These are phyloP conservation scores for Apteryx mantelli DNA, from an alignment of 2,113 vertebrate species.

Conservation along the genomic window DNA sequence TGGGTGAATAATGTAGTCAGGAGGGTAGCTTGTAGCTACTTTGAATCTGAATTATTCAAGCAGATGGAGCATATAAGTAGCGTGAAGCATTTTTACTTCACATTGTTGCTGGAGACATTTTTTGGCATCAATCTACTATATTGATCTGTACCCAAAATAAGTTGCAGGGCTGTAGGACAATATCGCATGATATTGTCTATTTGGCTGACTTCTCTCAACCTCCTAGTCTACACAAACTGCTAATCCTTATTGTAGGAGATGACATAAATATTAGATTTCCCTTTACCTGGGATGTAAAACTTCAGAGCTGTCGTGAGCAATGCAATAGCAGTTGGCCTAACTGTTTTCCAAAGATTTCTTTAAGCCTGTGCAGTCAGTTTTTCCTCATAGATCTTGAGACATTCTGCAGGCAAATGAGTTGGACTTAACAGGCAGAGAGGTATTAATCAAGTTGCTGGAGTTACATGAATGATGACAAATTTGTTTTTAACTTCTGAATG, in stretches of 20 bases:
- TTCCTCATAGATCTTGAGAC: not conserved
- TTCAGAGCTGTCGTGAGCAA: not conserved
- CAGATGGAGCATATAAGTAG: not conserved
- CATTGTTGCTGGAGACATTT: not conserved
- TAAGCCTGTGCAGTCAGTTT: not conserved
- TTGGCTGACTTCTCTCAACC: not conserved
- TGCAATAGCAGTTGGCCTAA: not conserved
- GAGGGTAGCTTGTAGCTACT: not conserved
- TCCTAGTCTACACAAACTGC: not conserved
- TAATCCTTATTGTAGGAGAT: not conserved
- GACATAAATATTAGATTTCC: not conserved
- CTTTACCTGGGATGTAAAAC: not conserved
- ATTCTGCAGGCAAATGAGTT: not conserved
- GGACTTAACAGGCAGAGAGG: rapidly evolving
- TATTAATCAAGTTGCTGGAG: not conserved
- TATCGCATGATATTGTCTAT: not conserved
- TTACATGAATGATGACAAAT: not conserved
- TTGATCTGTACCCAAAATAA: not conserved
- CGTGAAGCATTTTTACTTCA: not conserved
- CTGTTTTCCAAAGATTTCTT: not conserved
- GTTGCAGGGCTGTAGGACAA: not conserved
- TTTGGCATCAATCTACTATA: not conserved
- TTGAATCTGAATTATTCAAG: not conserved
- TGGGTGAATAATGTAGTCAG: not conserved
- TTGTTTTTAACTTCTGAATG: not conserved